phyloP scores from a whole-genome alignment of 2,797 vertebrate genomes.

The Rhinogobio ventralis region DNA sequence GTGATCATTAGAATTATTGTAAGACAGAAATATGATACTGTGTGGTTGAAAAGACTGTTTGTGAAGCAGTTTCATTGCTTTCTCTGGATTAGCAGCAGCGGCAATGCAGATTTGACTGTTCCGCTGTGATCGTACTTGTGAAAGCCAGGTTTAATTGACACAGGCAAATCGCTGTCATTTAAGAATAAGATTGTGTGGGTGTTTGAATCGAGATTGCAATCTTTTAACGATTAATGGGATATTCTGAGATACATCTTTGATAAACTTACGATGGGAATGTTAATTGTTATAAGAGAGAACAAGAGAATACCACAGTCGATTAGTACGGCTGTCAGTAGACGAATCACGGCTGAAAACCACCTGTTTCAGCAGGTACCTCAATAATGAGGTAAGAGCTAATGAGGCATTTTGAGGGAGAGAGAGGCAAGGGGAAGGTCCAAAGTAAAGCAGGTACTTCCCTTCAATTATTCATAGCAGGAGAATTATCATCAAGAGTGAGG shows the following conservation, averaged over 20 bases:
- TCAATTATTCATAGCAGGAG: conserved; percentile 83
- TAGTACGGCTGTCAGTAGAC: conserved; percentile 49
- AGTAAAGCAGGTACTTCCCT: conserved; percentile 70
- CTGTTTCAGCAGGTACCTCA: conserved; percentile 70
- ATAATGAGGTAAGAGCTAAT: conserved; percentile 74
- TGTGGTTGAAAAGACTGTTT: background rate
- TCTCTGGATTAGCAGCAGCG: background rate
- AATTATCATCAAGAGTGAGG: conserved; percentile 82
- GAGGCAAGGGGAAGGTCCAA: conserved; percentile 62
- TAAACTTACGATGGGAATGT: conserved; percentile 9
- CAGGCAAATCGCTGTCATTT: background rate
- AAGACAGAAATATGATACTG: background rate
- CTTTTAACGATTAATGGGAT: background rate
- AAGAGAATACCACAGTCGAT: background rate
- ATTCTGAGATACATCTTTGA: background rate
- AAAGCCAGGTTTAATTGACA: background rate
- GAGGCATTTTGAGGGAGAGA: conserved; percentile 63
- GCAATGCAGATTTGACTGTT: background rate
- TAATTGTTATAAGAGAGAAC: background rate
- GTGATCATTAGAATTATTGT: no score
- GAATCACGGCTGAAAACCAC: conserved; percentile 71
- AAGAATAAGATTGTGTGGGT: background rate
- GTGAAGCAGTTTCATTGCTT: background rate
- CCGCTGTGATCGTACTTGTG: background rate
- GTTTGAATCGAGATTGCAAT: background rate